Evolutionary conservation across 2,797 vertebrate genomes (phyloP), one percentile per base, ranked within the genome.

Genomic region (Buceros bicornis): DNA sequence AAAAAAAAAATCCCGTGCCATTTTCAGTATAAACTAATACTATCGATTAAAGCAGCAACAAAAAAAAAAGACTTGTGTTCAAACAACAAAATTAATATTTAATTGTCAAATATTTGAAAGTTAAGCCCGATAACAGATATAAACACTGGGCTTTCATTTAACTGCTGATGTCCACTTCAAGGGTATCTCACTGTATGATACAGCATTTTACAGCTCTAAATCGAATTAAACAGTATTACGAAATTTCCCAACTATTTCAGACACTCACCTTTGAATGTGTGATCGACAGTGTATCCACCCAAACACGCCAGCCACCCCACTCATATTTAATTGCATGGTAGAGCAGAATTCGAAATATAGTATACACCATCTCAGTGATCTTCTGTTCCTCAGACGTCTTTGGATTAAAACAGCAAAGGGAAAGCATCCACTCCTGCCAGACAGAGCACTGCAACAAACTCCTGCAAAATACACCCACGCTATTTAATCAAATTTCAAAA

Each of bases 341-440:
- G 71, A 99, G 99, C 54, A 99, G 98, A 96, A 99, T 99, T 92
- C 99, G 98, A 98, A 99, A 99, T 97, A 99, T 98, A 96, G 99
- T 99, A 89, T 99, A 99, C 16, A 99, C 99, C 99, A 99, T 99
- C 98, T 99, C 99, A 5, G 99, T 99, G 98, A 99, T 99, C 98
- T 99, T 99, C 98, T 99, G 99, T 91, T 99, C 99, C 94, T 99
- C 99, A 20, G 97, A 99, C 98, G 96, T 99, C 93, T 98, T 98
- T 1, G 99, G 99, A 95, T 98, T 99, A 97, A 99, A 99, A 97
- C 98, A 99, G 97, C 99, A 99, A 90, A 99, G 98, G 33, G 99
- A 99, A 95, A 99, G 98, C 99, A 99, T 99, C 99, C 99, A 99
- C 87, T 99, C 99, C 97, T 99, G 99, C 99, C 99, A 99, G 88